Evolutionary conservation across 1,140 invertebrate species (phyloP).

Genomic region (Caenorhabditis tropicalis): DNA sequence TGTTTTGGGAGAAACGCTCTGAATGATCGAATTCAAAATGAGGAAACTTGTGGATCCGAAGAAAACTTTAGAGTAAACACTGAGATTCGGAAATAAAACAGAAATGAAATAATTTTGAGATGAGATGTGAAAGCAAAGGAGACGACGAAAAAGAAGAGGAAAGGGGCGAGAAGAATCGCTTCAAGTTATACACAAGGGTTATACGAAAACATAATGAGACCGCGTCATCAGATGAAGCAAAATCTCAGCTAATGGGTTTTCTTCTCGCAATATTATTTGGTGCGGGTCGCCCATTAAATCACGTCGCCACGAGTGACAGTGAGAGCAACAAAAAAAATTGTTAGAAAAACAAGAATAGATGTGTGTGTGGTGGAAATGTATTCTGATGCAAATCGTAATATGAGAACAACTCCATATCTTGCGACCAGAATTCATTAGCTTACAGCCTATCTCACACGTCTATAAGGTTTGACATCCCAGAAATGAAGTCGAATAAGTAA

Average conservation of each 20-base stretch:
- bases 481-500: too few species aligned
- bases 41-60: neutral
- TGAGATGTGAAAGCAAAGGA: neutral
- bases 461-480: too few species aligned
- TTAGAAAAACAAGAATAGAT: neutral
- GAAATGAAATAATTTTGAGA: constrained; percentile 21
- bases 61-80: neutral
- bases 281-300: neutral
- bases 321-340: neutral
- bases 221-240: constrained; percentile 16
- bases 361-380: neutral
- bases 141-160: neutral
- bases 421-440: too few species aligned
- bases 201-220: constrained; percentile 41
- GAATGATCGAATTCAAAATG: neutral
- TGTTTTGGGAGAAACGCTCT: neutral
- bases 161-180: neutral
- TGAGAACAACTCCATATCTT: too few species aligned
- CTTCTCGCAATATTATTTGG: neutral
- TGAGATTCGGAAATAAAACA: neutral
- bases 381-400: too few species aligned
- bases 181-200: constrained; percentile 36
- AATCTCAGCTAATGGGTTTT: constrained; percentile 42
- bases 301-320: neutral
- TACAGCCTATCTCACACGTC: too few species aligned